Conservation (phyloP, 2,113 vertebrate genomes). For the Lamprologus lemairii region DNA sequence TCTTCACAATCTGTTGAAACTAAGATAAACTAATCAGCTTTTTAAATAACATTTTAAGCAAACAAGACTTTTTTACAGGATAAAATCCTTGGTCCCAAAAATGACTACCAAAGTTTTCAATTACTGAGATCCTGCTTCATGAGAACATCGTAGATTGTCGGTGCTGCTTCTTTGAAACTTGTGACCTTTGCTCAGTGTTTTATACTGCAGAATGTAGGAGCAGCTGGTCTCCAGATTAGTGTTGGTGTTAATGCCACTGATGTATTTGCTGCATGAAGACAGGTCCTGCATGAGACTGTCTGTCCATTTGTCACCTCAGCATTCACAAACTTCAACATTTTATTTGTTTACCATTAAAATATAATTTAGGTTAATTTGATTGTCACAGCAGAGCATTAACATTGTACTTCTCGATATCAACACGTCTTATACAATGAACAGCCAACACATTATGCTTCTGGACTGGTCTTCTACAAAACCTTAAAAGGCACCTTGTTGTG, state of each 20-base stretch:
- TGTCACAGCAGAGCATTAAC: background rate
- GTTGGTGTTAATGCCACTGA: slow-evolving; percentile 24
- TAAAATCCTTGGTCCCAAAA: background rate
- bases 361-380: background rate
- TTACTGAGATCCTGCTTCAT: background rate
- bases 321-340: background rate
- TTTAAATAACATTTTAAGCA: background rate
- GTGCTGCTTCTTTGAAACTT: background rate
- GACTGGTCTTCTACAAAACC: background rate
- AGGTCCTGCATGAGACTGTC: background rate
- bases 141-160: background rate
- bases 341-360: background rate
- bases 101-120: background rate
- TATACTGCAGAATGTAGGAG: background rate
- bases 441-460: background rate
- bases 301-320: background rate
- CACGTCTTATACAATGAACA: background rate
- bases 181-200: background rate
- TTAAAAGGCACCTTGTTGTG: background rate
- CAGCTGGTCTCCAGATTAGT: slow-evolving; percentile 41
- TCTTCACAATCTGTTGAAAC: background rate
- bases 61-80: background rate
- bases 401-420: background rate
- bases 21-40: background rate
- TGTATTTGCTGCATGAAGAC: background rate